phyloP scores from a whole-genome alignment of 2,888 invertebrate genomes.

The Heteromurus nitidus region DNA sequence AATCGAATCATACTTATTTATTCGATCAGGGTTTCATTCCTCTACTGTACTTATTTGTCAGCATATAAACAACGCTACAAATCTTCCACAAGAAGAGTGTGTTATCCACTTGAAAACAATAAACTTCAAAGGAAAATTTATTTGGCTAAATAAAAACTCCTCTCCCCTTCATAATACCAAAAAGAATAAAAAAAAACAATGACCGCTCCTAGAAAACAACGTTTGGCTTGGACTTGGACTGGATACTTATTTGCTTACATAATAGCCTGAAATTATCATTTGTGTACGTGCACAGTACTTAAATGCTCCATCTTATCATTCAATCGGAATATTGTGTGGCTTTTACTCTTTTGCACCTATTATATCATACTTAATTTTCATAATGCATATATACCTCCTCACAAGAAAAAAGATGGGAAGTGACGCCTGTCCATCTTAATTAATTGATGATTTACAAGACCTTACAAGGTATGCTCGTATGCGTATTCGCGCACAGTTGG shows the following conservation, averaged over 20 bases:
- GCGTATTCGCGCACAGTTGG: too few relatives aligned
- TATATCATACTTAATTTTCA: background rate
- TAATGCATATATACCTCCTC: too few relatives aligned
- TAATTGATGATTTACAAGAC: slow-evolving; percentile 35
- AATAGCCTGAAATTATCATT: background rate
- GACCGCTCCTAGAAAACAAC: slow-evolving; percentile 25
- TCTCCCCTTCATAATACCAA: background rate
- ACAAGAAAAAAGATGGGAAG: slow-evolving; percentile 11
- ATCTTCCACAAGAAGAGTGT: background rate
- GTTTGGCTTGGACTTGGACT: too few relatives aligned
- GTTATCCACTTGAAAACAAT: background rate
- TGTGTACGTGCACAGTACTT: background rate
- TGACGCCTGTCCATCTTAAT: slow-evolving; percentile 37
- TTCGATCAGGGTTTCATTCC: background rate
- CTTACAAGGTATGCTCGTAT: too few relatives aligned
- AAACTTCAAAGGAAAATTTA: slow-evolving; percentile 24
- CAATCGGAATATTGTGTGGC: background rate
- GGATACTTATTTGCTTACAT: background rate
- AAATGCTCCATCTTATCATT: background rate
- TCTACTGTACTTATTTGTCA: background rate
- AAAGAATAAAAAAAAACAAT: background rate
- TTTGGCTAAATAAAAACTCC: slow-evolving; percentile 17
- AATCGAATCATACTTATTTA: background rate
- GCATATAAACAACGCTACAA: slow-evolving; percentile 1
- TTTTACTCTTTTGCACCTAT: background rate